These are phyloP conservation scores for Anhinga rufa DNA, from an alignment of 2,113 vertebrate species.

Conservation along the genomic window DNA sequence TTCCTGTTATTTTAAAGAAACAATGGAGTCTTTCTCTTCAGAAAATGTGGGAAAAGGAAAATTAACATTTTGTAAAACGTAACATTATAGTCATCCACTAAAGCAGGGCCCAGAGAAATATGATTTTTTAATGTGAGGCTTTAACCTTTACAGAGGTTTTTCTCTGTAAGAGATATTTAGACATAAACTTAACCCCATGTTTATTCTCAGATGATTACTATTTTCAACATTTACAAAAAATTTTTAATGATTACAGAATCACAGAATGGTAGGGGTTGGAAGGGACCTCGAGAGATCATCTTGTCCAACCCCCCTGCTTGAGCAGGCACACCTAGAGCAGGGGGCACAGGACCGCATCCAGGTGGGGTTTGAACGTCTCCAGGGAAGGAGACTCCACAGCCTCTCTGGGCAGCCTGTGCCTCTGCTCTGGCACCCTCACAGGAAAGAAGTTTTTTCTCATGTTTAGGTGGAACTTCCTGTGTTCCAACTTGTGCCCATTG, in stretches of 20 bases:
- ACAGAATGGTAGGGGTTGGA: no score
- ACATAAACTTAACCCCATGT: conserved; percentile 34
- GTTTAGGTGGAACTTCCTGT: no score
- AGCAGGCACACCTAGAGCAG: no score
- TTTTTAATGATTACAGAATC: not conserved
- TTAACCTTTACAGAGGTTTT: conserved; percentile 35
- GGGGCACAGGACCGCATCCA: no score
- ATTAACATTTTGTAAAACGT: conserved; percentile 26
- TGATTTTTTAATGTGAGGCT: conserved; percentile 45
- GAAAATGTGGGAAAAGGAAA: not conserved
- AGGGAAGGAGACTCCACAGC: no score
- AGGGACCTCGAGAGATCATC: no score
- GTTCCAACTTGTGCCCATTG: no score
- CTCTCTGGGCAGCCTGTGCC: no score
- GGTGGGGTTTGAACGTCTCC: no score
- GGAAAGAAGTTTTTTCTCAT: no score
- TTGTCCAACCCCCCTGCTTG: no score
- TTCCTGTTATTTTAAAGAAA: conserved; percentile 10
- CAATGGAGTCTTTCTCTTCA: not conserved
- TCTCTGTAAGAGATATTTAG: not conserved
- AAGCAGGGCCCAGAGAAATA: conserved; percentile 26
- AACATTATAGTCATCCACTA: not conserved
- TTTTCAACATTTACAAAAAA: not conserved
- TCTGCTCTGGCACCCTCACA: no score
- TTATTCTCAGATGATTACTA: not conserved